Percentiles rank a stretch among this genome's conserved stretches.
Conservation (phyloP, 1,140 invertebrate species). For the Laupala kohalensis region DNA sequence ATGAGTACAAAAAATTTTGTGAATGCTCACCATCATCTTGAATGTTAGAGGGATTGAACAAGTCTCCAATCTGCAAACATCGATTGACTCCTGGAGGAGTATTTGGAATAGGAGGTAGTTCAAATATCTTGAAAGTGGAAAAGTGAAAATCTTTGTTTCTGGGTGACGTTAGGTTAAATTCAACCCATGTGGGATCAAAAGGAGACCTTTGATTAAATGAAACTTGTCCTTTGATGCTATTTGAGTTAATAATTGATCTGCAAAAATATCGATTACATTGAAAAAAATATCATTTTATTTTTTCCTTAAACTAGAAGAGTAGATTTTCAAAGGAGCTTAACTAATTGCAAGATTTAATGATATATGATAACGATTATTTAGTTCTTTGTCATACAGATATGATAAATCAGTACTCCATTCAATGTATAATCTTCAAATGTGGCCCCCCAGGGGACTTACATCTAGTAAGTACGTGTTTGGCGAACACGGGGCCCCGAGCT, state of each 20-base stretch:
- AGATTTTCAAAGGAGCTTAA: not conserved
- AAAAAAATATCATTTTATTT: not conserved
- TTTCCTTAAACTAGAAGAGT: no score
- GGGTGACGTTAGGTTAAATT: constrained; percentile 52
- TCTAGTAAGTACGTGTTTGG: no score
- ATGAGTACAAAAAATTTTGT: not conserved
- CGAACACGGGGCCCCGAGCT: no score
- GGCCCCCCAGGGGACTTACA: no score
- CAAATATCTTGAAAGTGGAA: constrained; percentile 51
- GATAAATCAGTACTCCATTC: no score
- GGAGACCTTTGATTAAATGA: constrained; percentile 67
- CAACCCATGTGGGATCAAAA: constrained; percentile 70
- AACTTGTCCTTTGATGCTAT: constrained; percentile 69
- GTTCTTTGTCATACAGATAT: no score
- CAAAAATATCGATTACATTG: constrained; percentile 22
- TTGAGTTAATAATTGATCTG: constrained; percentile 59
- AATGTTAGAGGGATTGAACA: constrained; percentile 52
- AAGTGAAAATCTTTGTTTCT: constrained; percentile 46
- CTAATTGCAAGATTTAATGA: no score
- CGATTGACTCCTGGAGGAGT: constrained; percentile 32
- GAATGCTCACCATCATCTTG: constrained; percentile 12
- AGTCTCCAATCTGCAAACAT: constrained; percentile 48
- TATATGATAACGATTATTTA: no score
- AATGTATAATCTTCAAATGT: no score
- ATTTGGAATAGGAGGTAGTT: constrained; percentile 46